phyloP scores from a whole-genome alignment of 2,888 invertebrate species.

The Argyresthia albistria region DNA sequence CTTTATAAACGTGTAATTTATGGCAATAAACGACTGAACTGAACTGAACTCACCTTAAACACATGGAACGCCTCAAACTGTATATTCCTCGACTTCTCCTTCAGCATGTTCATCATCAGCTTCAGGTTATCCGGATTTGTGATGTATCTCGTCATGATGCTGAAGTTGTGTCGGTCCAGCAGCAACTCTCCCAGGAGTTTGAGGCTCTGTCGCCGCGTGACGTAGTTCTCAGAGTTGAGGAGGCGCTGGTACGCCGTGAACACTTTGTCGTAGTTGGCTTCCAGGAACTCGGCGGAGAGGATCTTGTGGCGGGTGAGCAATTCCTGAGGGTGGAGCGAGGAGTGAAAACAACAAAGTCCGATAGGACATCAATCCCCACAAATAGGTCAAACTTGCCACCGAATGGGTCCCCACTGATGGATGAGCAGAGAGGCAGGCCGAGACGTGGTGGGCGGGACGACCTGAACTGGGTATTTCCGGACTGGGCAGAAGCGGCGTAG shows the following conservation, averaged over 20 bases:
- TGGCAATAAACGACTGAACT: no score
- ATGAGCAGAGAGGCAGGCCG: no score
- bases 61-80: slow-evolving; percentile 99
- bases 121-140: slow-evolving; percentile 99
- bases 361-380: no score
- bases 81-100: slow-evolving; percentile 99
- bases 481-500: no score
- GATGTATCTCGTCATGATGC: slow-evolving; percentile 98
- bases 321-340: slow-evolving; percentile 73
- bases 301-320: slow-evolving; percentile 95
- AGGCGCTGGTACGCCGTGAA: slow-evolving; percentile 97
- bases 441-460: no score
- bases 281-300: slow-evolving; percentile 98
- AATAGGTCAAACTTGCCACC: no score
- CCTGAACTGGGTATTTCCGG: no score
- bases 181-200: slow-evolving; percentile 97
- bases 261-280: slow-evolving; percentile 98
- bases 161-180: slow-evolving; percentile 99
- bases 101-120: slow-evolving; percentile 99
- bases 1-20: no score
- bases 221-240: slow-evolving; percentile 99
- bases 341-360: no score
- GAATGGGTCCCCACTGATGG: no score
- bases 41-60: slow-evolving; percentile 86
- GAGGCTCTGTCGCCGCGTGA: slow-evolving; percentile 97